These are phyloP conservation scores for Bombylius discolor DNA, from an alignment of 2,888 invertebrate genomes.

Conservation along the genomic window DNA sequence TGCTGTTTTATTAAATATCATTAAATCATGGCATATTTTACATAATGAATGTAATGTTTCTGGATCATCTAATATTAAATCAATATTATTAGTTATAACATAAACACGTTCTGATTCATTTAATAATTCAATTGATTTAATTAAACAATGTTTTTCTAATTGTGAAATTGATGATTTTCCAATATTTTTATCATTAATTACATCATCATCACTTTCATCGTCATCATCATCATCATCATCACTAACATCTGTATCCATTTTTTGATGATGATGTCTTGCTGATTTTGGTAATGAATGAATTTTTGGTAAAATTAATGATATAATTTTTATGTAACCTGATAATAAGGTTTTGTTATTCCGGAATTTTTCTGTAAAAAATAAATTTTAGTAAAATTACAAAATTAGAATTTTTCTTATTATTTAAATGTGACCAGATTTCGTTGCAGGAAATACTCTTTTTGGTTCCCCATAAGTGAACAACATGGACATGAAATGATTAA, in stretches of 20 bases:
- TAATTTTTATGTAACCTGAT: slow-evolving; percentile 26
- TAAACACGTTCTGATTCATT: slow-evolving; percentile 50
- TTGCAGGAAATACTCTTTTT: too few species aligned
- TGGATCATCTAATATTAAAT: slow-evolving; percentile 32
- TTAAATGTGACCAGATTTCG: too few species aligned
- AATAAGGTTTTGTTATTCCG: slow-evolving; percentile 9
- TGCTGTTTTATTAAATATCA: slow-evolving; percentile 68
- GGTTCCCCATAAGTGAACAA: too few species aligned
- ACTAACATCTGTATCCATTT: slow-evolving; percentile 17
- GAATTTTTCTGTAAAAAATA: slow-evolving; percentile 19
- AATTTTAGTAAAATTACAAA: too few species aligned
- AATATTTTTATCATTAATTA: slow-evolving; percentile 23
- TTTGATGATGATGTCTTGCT: slow-evolving; percentile 19
- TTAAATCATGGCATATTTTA: slow-evolving; percentile 68
- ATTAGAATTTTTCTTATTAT: too few species aligned
- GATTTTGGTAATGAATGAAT: slow-evolving; percentile 32
- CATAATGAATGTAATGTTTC: slow-evolving; percentile 54
- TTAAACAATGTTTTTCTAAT: slow-evolving; percentile 25
- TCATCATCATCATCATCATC: slow-evolving; percentile 12
- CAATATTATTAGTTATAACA: slow-evolving; percentile 36
- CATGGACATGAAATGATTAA: too few species aligned
- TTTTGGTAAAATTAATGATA: slow-evolving; percentile 30
- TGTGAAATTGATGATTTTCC: slow-evolving; percentile 13
- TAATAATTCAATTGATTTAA: slow-evolving; percentile 44
- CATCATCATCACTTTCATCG: slow-evolving; percentile 21